A percentile compares a stretch with the other conserved stretches of the same genome.
These are phyloP conservation scores for Tenodera sinensis DNA, from an alignment of 2,888 invertebrate genomes.

Conservation along the genomic window DNA sequence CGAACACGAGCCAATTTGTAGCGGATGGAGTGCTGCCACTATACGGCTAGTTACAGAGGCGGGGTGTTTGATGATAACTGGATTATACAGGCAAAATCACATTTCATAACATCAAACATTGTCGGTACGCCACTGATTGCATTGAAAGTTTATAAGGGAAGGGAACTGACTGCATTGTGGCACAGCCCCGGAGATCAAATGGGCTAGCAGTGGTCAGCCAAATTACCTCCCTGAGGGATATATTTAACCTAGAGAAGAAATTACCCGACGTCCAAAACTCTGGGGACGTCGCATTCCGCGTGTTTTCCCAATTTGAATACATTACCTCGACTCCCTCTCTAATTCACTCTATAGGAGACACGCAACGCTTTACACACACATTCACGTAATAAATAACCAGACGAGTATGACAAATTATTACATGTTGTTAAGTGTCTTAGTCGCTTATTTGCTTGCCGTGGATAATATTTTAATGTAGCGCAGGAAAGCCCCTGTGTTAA, in stretches of 20 bases:
- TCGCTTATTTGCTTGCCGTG: too few species aligned
- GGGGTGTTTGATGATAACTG: background rate
- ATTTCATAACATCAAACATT: background rate
- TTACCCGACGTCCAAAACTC: background rate
- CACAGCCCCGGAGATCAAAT: background rate
- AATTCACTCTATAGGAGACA: background rate
- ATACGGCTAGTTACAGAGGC: background rate
- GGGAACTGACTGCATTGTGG: background rate
- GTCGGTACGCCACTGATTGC: background rate
- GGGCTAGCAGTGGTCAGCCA: background rate
- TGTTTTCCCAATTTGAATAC: background rate
- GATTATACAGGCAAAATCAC: background rate
- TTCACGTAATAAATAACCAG: background rate
- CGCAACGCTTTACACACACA: background rate
- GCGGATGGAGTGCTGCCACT: background rate
- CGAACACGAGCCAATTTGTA: too few species aligned
- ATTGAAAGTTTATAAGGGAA: background rate
- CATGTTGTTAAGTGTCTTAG: too few species aligned
- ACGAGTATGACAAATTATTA: too few species aligned
- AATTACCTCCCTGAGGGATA: background rate
- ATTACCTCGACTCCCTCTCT: background rate
- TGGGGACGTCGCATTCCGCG: background rate
- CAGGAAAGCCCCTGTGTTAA: too few species aligned
- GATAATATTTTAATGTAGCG: too few species aligned
- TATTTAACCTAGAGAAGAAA: background rate